Percentiles rank a stretch among this genome's conserved stretches.
phyloP scores from a whole-genome alignment of 2,113 vertebrate species.

The Pipra filicauda region DNA sequence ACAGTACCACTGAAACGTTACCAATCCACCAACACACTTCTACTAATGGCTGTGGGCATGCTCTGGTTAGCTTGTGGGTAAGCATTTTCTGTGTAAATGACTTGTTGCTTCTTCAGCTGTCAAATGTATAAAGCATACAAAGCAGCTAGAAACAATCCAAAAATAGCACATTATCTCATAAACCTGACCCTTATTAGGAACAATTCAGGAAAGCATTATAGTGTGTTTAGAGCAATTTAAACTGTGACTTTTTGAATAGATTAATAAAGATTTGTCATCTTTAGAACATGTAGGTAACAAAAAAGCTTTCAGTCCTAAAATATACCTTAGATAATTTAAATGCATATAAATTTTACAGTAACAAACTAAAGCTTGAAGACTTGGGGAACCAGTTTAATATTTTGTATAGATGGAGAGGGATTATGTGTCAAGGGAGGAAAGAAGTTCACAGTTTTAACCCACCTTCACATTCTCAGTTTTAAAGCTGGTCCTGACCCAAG shows the following conservation, averaged over 20 bases:
- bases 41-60: background rate
- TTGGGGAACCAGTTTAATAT: background rate
- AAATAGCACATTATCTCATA: constrained; percentile 52
- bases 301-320: constrained; percentile 37
- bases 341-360: background rate
- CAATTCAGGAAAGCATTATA: constrained; percentile 36
- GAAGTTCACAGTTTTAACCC: background rate
- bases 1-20: background rate
- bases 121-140: constrained; percentile 51
- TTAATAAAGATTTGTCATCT: constrained; percentile 52
- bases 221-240: constrained; percentile 55
- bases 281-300: constrained; percentile 38
- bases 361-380: constrained; percentile 12
- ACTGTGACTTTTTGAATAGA: constrained; percentile 24
- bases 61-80: constrained; percentile 24
- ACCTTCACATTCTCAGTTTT: background rate
- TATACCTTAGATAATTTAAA: background rate
- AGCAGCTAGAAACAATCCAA: constrained; percentile 52
- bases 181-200: constrained; percentile 56
- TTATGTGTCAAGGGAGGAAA: background rate
- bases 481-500: background rate
- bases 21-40: background rate
- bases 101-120: constrained; percentile 45
- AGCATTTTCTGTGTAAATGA: constrained; percentile 61
- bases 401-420: background rate